These are phyloP conservation scores for Ormyrus rosae DNA, from an alignment of 2,888 invertebrate genomes.

Conservation along the genomic window DNA sequence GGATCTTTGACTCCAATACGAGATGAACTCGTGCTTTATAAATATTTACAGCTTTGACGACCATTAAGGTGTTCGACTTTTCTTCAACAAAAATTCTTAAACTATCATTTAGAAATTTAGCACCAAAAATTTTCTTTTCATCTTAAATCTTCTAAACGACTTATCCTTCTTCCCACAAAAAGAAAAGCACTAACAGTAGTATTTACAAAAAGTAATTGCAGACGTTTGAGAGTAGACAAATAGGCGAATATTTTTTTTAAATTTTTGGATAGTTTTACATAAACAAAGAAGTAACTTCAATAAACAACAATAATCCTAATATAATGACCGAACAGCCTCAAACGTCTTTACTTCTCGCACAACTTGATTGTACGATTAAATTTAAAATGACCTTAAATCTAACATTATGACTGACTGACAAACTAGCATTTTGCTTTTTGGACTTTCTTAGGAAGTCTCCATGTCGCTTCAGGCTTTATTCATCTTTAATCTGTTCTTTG, in stretches of 20 bases:
- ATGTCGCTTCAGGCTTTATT: conserved; percentile 41
- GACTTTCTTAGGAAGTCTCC: conserved; percentile 37
- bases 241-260: neutral
- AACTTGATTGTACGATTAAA: conserved; percentile 46
- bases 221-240: conserved; percentile 50
- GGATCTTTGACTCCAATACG: conserved; percentile 40
- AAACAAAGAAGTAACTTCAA: conserved; percentile 45
- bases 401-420: conserved; percentile 57
- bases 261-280: conserved; percentile 31
- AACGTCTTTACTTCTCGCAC: conserved; percentile 43
- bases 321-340: conserved; percentile 47
- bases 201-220: conserved; percentile 56
- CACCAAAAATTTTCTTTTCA: conserved; percentile 55
- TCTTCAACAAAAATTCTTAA: conserved; percentile 36
- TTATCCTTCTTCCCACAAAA: conserved; percentile 47
- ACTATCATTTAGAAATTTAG: conserved; percentile 50
- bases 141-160: conserved; percentile 43
- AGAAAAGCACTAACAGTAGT: conserved; percentile 44
- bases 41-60: conserved; percentile 52
- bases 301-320: conserved; percentile 53
- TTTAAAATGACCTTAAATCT: conserved; percentile 38
- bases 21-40: conserved; percentile 36
- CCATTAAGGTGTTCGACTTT: conserved; percentile 29
- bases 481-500: neutral
- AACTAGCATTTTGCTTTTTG: conserved; percentile 40